A percentile compares a stretch with the other conserved stretches of the same genome.
phyloP scores from a whole-genome alignment of 1,140 invertebrate genomes.

The Ostrea denselamellosa region DNA sequence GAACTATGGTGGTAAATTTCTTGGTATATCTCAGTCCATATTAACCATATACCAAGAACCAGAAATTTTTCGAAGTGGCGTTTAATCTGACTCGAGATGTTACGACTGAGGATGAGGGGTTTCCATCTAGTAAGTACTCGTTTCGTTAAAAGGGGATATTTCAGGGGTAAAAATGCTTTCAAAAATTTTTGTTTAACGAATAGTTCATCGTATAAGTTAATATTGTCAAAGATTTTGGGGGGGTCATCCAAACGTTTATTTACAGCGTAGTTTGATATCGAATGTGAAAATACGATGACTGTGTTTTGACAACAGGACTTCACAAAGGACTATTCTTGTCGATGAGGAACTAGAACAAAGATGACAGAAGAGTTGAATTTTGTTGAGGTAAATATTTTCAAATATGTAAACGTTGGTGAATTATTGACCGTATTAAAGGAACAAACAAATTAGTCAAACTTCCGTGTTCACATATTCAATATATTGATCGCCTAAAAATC shows the following conservation, averaged over 20 bases:
- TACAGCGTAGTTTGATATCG: no score
- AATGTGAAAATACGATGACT: not conserved
- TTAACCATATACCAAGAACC: no score
- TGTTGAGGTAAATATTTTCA: constrained; percentile 14
- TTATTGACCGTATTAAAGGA: no score
- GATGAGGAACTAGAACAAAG: not conserved
- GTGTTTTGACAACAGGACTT: constrained; percentile 15
- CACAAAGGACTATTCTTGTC: not conserved
- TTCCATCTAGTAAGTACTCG: not conserved
- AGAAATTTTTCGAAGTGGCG: no score
- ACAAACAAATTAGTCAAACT: not conserved
- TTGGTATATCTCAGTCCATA: no score
- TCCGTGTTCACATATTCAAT: not conserved
- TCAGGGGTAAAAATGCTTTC: no score
- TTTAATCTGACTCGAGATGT: no score
- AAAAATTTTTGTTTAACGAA: not conserved
- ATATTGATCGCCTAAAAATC: not conserved
- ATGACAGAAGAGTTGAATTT: constrained; percentile 6
- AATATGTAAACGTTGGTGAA: not conserved
- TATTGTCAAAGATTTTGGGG: not conserved
- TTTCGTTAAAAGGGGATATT: not conserved
- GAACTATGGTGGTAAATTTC: no score
- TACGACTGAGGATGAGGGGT: no score
- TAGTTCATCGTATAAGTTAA: not conserved
- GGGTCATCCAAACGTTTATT: not conserved